Evolutionary conservation across 2,113 vertebrate genomes (phyloP).

Genomic region (Semnornis frantzii): DNA sequence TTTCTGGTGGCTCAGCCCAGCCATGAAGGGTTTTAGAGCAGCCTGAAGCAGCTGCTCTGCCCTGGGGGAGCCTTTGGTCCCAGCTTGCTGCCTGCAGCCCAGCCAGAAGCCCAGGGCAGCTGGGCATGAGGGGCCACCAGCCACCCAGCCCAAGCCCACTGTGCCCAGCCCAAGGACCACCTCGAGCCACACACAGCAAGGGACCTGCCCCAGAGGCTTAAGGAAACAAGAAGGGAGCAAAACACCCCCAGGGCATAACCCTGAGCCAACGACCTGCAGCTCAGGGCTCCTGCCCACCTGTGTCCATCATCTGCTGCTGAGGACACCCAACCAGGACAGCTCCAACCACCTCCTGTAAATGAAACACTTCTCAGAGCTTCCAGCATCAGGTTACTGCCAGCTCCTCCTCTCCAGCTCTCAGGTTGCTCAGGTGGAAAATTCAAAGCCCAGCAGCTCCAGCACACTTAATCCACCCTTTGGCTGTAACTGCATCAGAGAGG

Average conservation of each 20-base stretch:
- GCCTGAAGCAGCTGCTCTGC: background rate
- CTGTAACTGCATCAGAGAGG: background rate
- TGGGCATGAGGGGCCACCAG: background rate
- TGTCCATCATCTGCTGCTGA: accelerated
- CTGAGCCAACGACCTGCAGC: background rate
- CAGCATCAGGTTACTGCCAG: background rate
- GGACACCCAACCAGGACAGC: background rate
- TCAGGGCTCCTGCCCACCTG: accelerated
- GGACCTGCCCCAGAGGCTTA: accelerated
- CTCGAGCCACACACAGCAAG: background rate
- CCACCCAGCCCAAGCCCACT: background rate
- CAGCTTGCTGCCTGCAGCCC: background rate
- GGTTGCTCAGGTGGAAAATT: background rate
- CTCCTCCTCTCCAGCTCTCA: background rate
- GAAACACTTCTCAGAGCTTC: accelerated
- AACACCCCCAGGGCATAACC: accelerated
- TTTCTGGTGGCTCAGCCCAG: background rate
- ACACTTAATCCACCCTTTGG: background rate
- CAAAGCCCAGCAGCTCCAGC: background rate
- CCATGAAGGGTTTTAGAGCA: accelerated
- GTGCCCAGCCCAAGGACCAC: background rate
- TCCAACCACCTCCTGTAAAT: accelerated
- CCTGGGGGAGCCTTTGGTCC: background rate
- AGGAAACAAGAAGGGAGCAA: background rate
- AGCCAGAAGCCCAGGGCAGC: background rate